These are phyloP conservation scores for Platyura marginata DNA, from an alignment of 1,140 invertebrate genomes.

Conservation along the genomic window DNA sequence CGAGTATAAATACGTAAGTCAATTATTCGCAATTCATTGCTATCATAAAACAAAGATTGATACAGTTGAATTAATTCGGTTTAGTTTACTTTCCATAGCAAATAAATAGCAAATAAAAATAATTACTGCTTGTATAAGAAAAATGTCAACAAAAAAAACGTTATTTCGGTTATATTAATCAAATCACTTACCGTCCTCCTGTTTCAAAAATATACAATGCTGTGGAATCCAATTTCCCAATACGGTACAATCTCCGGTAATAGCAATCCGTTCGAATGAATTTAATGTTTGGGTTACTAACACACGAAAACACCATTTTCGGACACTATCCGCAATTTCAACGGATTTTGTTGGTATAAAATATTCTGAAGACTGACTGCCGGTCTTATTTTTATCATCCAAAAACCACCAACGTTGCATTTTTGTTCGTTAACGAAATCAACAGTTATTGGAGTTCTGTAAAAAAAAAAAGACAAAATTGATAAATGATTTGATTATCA, in stretches of 20 bases:
- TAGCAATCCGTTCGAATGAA: constrained; percentile 25
- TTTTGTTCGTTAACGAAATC: constrained; percentile 3
- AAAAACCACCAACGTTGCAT: constrained; percentile 15
- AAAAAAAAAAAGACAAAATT: no score
- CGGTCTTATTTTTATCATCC: constrained; percentile 10
- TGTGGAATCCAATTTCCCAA: constrained; percentile 29
- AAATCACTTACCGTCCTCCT: constrained; percentile 8
- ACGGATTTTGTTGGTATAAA: constrained; percentile 6
- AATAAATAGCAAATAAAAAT: no score
- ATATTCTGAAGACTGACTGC: constrained; percentile 4
- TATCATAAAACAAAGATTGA: no score
- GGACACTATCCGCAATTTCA: constrained; percentile 16
- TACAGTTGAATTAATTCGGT: no score
- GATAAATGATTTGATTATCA: no score
- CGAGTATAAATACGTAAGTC: no score
- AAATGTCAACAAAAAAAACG: no score
- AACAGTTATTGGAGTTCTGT: no score
- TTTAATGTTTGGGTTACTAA: constrained; percentile 14
- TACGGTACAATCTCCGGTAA: constrained; percentile 26
- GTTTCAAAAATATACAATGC: constrained; percentile 26
- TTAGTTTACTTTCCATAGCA: no score
- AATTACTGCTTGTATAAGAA: no score
- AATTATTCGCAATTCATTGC: no score
- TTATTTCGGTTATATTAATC: no score
- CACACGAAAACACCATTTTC: constrained; percentile 27